phyloP scores from a whole-genome alignment of 2,888 invertebrate species.

The Galerucella pusilla region DNA sequence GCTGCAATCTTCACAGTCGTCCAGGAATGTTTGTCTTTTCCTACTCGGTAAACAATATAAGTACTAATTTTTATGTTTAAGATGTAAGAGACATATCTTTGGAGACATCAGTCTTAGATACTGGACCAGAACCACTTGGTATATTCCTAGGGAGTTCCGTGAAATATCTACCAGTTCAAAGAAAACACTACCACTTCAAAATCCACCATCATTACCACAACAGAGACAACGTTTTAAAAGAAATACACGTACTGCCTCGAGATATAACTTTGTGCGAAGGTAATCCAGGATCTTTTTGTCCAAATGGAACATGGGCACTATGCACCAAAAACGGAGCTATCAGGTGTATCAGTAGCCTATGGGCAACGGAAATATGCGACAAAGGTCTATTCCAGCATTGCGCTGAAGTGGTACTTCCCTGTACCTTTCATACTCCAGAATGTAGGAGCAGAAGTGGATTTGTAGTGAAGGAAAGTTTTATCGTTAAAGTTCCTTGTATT shows the following conservation, averaged over 20 bases:
- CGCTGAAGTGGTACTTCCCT: conserved; percentile 8
- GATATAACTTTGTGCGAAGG: conserved; percentile 29
- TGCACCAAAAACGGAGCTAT: conserved; percentile 30
- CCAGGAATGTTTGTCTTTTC: too few relatives aligned
- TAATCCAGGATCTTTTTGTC: conserved; percentile 15
- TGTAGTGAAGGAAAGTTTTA: conserved; percentile 2
- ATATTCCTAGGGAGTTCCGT: conserved; percentile 13
- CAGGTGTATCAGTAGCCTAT: conserved; percentile 27
- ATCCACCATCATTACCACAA: conserved; percentile 28
- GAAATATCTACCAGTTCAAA: conserved; percentile 10
- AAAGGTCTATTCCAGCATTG: conserved; percentile 12
- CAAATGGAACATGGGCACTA: conserved; percentile 13
- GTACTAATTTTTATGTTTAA: neutral
- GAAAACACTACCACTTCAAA: conserved; percentile 20
- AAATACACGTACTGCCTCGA: conserved; percentile 16
- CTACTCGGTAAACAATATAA: too few relatives aligned
- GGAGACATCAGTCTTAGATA: conserved; percentile 15
- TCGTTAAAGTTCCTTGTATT: conserved; percentile 13
- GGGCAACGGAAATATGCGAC: conserved; percentile 16
- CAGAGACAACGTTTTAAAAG: conserved; percentile 9
- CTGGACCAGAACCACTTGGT: conserved; percentile 17
- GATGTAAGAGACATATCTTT: neutral
- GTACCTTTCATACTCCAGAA: conserved; percentile 18
- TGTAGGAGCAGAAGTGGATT: neutral
- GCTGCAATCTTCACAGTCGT: too few relatives aligned